A percentile compares a stretch with the other conserved stretches of the same genome.
Conservation (phyloP, 2,113 vertebrate species). For the Jacana jacana region DNA sequence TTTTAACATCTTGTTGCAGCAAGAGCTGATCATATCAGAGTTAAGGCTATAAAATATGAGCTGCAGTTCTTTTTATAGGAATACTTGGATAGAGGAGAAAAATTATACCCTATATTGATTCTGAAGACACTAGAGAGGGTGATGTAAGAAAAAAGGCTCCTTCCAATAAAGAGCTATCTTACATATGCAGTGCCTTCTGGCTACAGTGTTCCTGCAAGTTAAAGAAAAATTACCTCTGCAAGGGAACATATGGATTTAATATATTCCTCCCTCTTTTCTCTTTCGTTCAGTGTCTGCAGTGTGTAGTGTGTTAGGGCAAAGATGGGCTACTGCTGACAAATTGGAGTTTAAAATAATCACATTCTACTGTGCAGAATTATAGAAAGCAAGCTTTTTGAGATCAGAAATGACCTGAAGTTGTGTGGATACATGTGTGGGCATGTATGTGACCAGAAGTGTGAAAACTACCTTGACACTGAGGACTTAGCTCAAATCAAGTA, state of each 20-base stretch:
- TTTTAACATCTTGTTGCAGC: slow-evolving; percentile 8
- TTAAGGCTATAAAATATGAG: neutral
- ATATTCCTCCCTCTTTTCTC: neutral
- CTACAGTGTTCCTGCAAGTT: neutral
- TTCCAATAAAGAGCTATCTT: neutral
- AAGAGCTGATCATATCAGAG: neutral
- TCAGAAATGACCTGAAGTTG: neutral
- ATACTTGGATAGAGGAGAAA: neutral
- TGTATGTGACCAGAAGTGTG: neutral
- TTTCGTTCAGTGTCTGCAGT: neutral
- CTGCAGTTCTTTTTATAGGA: neutral
- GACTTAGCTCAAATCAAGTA: neutral
- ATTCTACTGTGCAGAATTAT: fast-evolving
- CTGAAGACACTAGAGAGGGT: neutral
- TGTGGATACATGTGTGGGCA: fast-evolving
- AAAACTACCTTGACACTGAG: neutral
- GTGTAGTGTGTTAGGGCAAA: neutral
- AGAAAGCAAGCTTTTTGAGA: neutral
- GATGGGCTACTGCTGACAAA: neutral
- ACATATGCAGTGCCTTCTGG: neutral
- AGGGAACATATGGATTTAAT: neutral
- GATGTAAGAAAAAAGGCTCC: neutral
- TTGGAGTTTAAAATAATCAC: neutral
- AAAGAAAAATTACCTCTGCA: neutral
- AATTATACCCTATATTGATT: neutral